A percentile compares a stretch with the other conserved stretches of the same genome.
These are phyloP conservation scores for Pedionomus torquatus DNA, from an alignment of 2,113 vertebrate species.

Conservation along the genomic window DNA sequence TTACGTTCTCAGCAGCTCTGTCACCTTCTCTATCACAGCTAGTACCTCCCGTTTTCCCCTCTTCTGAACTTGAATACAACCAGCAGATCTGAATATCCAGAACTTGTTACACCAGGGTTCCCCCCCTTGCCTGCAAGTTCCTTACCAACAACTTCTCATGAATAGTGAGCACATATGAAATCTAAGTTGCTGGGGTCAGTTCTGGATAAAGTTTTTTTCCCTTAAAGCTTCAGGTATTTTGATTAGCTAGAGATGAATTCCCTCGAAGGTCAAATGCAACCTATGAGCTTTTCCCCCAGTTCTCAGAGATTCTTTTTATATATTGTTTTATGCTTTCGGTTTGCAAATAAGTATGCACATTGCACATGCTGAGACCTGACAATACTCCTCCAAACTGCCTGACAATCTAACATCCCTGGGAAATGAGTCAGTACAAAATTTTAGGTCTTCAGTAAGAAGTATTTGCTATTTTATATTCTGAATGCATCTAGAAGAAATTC, in stretches of 20 bases:
- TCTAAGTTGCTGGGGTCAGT: background rate
- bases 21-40: background rate
- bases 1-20: background rate
- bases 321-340: background rate
- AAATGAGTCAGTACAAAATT: background rate
- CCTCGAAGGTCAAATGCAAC: background rate
- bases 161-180: background rate
- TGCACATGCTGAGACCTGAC: accelerated
- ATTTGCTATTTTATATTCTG: background rate
- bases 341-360: background rate
- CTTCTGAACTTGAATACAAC: background rate
- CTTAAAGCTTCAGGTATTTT: background rate
- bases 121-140: background rate
- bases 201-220: background rate
- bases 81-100: background rate
- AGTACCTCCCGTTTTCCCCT: background rate
- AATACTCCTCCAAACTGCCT: background rate
- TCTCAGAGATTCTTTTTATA: background rate
- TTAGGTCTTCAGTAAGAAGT: background rate
- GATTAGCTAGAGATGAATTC: background rate
- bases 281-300: background rate
- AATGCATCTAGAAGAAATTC: background rate
- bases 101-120: background rate
- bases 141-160: background rate
- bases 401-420: background rate